Conservation (phyloP, 2,888 invertebrate species). For the Ypsolopha scabrella region DNA sequence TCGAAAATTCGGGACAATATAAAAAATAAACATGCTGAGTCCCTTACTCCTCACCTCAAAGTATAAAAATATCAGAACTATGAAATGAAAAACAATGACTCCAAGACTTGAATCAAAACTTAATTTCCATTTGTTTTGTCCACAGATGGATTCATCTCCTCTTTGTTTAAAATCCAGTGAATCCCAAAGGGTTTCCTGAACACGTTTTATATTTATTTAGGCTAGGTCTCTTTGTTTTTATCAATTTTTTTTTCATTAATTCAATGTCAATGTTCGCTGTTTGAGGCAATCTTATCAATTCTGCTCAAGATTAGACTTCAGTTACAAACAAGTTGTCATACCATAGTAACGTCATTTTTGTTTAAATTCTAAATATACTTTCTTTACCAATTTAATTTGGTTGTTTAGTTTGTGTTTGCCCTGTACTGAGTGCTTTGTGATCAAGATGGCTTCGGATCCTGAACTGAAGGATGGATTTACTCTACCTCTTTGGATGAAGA, state of each 20-base stretch:
- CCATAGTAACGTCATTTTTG: conserved; percentile 1
- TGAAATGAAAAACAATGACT: no score
- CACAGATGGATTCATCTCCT: conserved; percentile 45
- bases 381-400: neutral
- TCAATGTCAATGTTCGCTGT: conserved; percentile 28
- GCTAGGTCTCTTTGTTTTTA: conserved; percentile 17
- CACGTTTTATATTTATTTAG: conserved; percentile 14
- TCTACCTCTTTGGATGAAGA: conserved; percentile 82
- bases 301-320: conserved; percentile 52
- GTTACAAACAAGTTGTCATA: conserved; percentile 8
- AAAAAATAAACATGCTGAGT: no score
- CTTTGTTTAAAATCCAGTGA: conserved; percentile 40
- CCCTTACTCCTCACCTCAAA: no score
- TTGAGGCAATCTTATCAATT: conserved; percentile 54
- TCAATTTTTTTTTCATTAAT: conserved; percentile 15
- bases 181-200: conserved; percentile 48
- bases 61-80: no score
- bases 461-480: conserved; percentile 73
- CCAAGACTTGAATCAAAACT: no score
- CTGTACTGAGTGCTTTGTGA: neutral
- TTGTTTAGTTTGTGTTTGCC: neutral
- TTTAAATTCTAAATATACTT: neutral
- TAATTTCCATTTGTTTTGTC: conserved; percentile 27
- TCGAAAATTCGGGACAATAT: no score
- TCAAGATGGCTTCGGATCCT: conserved; percentile 64